These are phyloP conservation scores for Pseudocheirus occidentalis DNA, from an alignment of 2,797 vertebrate genomes.

Conservation along the genomic window DNA sequence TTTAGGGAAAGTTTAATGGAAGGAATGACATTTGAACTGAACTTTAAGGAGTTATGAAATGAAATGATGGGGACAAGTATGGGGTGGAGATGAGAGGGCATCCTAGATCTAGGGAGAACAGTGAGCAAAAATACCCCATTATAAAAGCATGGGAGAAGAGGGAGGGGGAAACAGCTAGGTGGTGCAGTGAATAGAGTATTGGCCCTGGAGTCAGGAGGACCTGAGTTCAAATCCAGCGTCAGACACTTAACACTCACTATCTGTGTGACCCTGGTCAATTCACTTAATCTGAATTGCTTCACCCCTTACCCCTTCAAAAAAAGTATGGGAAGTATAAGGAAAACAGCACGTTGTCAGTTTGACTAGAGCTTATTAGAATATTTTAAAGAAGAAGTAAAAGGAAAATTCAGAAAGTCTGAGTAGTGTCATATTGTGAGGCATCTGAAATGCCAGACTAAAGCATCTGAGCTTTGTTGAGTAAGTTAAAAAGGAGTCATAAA, in stretches of 20 bases:
- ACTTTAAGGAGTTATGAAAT: background rate
- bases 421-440: background rate
- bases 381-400: background rate
- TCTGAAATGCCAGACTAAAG: background rate
- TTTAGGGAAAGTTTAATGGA: background rate
- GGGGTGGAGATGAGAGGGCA: background rate
- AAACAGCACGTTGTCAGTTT: background rate
- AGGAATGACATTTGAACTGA: background rate
- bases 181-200: too few relatives aligned
- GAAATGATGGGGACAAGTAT: background rate
- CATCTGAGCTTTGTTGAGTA: background rate
- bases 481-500: background rate
- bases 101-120: background rate
- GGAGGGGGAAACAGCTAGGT: too few relatives aligned
- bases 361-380: background rate
- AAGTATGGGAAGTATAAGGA: background rate
- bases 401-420: background rate
- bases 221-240: too few relatives aligned
- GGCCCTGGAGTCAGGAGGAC: too few relatives aligned
- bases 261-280: too few relatives aligned
- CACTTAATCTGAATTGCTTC: too few relatives aligned
- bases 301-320: background rate
- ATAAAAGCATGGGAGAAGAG: background rate
- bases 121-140: background rate
- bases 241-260: too few relatives aligned